These are phyloP conservation scores for Furnarius figulus DNA, from an alignment of 2,113 vertebrate genomes.

Conservation along the genomic window DNA sequence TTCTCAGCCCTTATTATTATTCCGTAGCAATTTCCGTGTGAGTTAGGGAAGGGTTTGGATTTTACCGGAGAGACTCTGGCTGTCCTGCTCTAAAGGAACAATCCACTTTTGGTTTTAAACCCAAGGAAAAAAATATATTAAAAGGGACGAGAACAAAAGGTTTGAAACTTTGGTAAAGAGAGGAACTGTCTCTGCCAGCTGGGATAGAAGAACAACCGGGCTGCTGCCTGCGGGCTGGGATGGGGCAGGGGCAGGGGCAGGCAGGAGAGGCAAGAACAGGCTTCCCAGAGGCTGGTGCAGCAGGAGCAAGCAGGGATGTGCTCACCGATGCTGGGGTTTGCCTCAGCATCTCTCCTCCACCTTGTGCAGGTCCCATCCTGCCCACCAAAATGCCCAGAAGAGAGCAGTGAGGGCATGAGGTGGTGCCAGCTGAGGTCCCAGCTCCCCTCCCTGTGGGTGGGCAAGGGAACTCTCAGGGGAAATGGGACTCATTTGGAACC, in stretches of 20 bases:
- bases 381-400: not conserved
- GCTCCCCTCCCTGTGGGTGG: not conserved
- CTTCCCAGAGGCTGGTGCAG: not conserved
- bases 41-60: not conserved
- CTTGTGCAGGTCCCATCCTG: not conserved
- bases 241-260: not conserved
- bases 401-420: fast-evolving
- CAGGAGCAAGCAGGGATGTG: fast-evolving
- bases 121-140: not conserved
- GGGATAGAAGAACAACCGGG: not conserved
- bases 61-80: not conserved
- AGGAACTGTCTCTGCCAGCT: fast-evolving
- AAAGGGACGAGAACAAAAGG: not conserved
- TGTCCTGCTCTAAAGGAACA: not conserved
- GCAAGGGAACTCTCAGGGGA: not conserved
- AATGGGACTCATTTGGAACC: not conserved
- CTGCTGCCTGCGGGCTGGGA: not conserved
- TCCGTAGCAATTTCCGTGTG: constrained; percentile 12
- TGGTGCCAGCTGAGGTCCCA: not conserved
- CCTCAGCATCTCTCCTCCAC: not conserved
- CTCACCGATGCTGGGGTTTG: not conserved
- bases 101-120: not conserved
- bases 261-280: not conserved
- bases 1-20: not conserved
- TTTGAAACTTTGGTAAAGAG: not conserved